Evolutionary conservation across 2,888 invertebrate species (phyloP).

Genomic region (Ichneumon xanthorius): DNA sequence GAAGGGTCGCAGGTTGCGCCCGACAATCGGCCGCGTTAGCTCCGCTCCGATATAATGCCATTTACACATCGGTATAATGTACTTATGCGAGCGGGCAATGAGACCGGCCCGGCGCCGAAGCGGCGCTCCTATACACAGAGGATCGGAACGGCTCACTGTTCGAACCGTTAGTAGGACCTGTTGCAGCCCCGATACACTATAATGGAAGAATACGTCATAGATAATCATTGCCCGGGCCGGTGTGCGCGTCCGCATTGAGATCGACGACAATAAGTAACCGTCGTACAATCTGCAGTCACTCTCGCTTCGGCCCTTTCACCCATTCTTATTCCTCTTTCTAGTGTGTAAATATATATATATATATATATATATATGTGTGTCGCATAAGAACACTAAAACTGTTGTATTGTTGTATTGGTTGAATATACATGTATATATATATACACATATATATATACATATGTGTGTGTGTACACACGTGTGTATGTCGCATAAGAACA

Average conservation of each 20-base stretch:
- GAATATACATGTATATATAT: constrained; percentile 1
- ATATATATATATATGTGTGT: constrained; percentile 2
- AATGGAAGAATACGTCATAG: constrained; percentile 82
- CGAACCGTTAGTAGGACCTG: constrained; percentile 79
- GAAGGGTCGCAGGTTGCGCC: not conserved
- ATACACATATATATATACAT: too few relatives aligned
- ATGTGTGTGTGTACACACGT: too few relatives aligned
- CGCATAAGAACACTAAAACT: too few relatives aligned
- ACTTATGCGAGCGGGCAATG: constrained; percentile 18
- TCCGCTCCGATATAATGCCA: constrained; percentile 22
- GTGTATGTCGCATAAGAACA: too few relatives aligned
- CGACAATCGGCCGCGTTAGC: not conserved
- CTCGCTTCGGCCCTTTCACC: constrained; percentile 60
- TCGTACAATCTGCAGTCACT: constrained; percentile 51
- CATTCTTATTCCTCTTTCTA: constrained; percentile 3
- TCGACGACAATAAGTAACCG: constrained; percentile 64
- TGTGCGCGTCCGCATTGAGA: constrained; percentile 44
- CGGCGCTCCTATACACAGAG: constrained; percentile 19
- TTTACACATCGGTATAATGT: constrained; percentile 25
- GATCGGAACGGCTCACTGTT: constrained; percentile 46
- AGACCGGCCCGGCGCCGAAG: constrained; percentile 20
- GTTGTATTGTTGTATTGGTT: too few relatives aligned
- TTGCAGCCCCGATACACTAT: constrained; percentile 77
- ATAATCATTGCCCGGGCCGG: constrained; percentile 73
- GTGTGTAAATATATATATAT: not conserved